Evolutionary conservation across 2,888 invertebrate genomes (phyloP).

Genomic region (Aleiodes alternator): DNA sequence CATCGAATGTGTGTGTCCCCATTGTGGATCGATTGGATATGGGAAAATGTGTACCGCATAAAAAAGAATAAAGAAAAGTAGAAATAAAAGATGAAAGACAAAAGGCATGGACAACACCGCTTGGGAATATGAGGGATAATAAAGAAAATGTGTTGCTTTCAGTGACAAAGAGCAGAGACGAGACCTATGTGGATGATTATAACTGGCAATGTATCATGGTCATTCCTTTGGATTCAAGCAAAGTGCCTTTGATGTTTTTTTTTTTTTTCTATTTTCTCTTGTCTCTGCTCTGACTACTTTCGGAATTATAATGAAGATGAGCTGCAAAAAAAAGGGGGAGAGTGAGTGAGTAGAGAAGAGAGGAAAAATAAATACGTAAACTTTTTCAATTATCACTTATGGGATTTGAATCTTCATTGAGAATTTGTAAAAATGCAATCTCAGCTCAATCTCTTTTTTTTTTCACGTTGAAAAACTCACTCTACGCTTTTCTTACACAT

Average conservation of each 20-base stretch:
- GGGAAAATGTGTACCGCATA: slow-evolving; percentile 59
- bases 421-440: slow-evolving; percentile 28
- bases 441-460: background rate
- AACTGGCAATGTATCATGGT: slow-evolving; percentile 30
- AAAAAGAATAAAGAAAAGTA: slow-evolving; percentile 32
- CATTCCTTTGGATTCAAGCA: slow-evolving; percentile 27
- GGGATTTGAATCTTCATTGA: slow-evolving; percentile 24
- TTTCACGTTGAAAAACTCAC: background rate
- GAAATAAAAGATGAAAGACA: slow-evolving; percentile 69
- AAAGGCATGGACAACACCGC: slow-evolving; percentile 54
- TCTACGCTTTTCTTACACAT: slow-evolving; percentile 16
- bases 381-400: slow-evolving; percentile 24
- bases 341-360: background rate
- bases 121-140: slow-evolving; percentile 45
- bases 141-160: slow-evolving; percentile 55
- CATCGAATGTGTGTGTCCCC: slow-evolving; percentile 33
- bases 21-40: slow-evolving; percentile 71
- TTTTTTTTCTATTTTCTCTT: background rate
- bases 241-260: slow-evolving; percentile 17
- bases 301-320: slow-evolving; percentile 18
- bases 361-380: background rate
- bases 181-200: slow-evolving; percentile 29
- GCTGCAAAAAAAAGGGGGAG: background rate
- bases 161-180: slow-evolving; percentile 44
- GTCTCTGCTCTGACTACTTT: background rate